Percentiles rank a stretch among this genome's conserved stretches.
Conservation (phyloP, 2,113 vertebrate genomes). For the Heterocephalus glaber region DNA sequence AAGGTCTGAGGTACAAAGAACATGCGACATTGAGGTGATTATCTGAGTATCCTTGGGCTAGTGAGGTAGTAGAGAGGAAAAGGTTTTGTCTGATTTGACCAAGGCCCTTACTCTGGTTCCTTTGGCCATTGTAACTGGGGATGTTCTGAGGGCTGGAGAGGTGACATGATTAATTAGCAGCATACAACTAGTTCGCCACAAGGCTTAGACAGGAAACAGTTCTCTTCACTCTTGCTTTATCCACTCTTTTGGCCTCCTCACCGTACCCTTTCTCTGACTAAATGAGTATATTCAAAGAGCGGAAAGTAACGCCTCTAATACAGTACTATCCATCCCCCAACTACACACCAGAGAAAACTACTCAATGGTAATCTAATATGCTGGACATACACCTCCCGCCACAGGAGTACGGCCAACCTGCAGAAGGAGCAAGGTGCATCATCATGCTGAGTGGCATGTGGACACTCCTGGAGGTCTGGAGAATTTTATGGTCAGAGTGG, state of each 20-base stretch:
- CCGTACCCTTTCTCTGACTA: not conserved
- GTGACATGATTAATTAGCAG: not conserved
- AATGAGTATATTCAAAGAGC: not conserved
- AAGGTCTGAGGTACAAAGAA: not conserved
- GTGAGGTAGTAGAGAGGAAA: not conserved
- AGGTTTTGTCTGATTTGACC: not conserved
- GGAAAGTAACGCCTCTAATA: not conserved
- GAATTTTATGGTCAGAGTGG: conserved; percentile 15
- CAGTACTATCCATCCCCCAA: not conserved
- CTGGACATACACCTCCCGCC: not conserved
- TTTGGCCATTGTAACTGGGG: not conserved
- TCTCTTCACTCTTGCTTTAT: not conserved
- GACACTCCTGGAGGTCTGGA: not conserved
- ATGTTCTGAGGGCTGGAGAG: not conserved
- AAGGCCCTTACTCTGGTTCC: not conserved
- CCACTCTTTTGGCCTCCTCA: not conserved
- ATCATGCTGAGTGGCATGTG: not conserved
- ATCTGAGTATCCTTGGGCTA: not conserved
- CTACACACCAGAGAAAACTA: not conserved
- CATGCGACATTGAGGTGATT: not conserved
- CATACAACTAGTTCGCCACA: not conserved
- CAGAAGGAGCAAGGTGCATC: not conserved
- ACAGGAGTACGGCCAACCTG: not conserved
- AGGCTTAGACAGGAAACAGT: not conserved
- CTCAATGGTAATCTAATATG: not conserved